Conservation (phyloP, 2,888 invertebrate genomes). For the Leptodirus hochenwartii region DNA sequence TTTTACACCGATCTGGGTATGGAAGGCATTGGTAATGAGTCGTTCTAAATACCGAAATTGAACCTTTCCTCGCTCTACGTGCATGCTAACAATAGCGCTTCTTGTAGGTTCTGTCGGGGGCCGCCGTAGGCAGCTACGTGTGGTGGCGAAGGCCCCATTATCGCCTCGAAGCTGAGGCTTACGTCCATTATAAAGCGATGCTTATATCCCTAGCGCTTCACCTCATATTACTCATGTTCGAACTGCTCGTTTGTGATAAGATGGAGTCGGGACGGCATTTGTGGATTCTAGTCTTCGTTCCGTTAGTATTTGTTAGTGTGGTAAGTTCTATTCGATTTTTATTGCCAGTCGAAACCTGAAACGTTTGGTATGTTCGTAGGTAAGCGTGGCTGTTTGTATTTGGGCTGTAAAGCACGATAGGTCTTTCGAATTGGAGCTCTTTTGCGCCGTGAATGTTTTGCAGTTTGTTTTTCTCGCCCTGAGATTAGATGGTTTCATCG, state of each 20-base stretch:
- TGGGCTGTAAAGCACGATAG: constrained; percentile 98
- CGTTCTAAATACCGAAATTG: no score
- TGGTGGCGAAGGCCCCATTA: constrained; percentile 94
- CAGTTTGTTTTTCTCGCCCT: constrained; percentile 95
- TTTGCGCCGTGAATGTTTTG: constrained; percentile 92
- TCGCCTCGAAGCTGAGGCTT: constrained; percentile 88
- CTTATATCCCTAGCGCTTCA: constrained; percentile 88
- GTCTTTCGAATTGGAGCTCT: constrained; percentile 92
- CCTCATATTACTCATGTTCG: constrained; percentile 88
- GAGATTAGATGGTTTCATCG: constrained; percentile 72
- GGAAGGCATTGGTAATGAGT: constrained; percentile 91
- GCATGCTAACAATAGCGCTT: no score
- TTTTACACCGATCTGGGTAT: constrained; percentile 93
- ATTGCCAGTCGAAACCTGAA: no score
- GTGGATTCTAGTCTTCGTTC: constrained; percentile 89
- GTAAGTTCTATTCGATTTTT: no score
- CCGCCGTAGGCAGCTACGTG: constrained; percentile 79
- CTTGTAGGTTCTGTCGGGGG: no score
- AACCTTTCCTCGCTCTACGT: no score
- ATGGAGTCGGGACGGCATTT: constrained; percentile 68
- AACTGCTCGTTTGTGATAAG: constrained; percentile 89
- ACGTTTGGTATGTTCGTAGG: no score
- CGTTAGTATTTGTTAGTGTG: constrained; percentile 89
- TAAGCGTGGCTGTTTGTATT: constrained; percentile 93
- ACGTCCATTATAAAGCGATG: constrained; percentile 97